Conservation (phyloP, 2,888 invertebrate genomes). For the Embidobia sp. region DNA sequence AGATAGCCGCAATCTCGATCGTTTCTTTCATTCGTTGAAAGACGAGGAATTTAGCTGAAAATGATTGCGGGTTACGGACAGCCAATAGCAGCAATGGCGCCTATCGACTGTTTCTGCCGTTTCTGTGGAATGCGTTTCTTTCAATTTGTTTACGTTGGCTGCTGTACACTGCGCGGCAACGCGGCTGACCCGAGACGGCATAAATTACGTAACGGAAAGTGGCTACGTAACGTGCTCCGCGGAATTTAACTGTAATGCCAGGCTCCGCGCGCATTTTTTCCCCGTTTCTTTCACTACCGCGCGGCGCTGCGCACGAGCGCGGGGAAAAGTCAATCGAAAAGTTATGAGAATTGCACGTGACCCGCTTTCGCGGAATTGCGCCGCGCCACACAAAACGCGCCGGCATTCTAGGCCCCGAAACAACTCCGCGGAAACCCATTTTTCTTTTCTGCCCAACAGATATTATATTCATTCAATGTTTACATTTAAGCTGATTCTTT, state of each 20-base stretch:
- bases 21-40: slow-evolving; percentile 8
- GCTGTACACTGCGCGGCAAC: slow-evolving; percentile 42
- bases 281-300: slow-evolving; percentile 37
- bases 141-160: slow-evolving; percentile 55
- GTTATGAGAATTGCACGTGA: slow-evolving; percentile 51
- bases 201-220: slow-evolving; percentile 63
- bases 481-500: no score
- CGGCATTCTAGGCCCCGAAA: no score
- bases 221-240: slow-evolving; percentile 53
- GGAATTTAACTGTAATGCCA: slow-evolving; percentile 60
- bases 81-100: slow-evolving; percentile 20
- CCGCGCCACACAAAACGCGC: no score
- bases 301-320: slow-evolving; percentile 8
- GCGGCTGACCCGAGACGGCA: slow-evolving; percentile 49
- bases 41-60: slow-evolving; percentile 6
- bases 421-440: no score
- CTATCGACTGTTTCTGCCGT: slow-evolving; percentile 44
- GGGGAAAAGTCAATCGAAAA: slow-evolving; percentile 54
- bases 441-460: no score
- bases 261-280: slow-evolving; percentile 21
- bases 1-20: background rate
- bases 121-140: slow-evolving; percentile 37
- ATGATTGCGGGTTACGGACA: slow-evolving; percentile 10
- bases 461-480: no score
- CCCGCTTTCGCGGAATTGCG: slow-evolving; percentile 45